Evolutionary conservation across 1,140 invertebrate species (phyloP).

Genomic region (Anadara kagoshimensis): DNA sequence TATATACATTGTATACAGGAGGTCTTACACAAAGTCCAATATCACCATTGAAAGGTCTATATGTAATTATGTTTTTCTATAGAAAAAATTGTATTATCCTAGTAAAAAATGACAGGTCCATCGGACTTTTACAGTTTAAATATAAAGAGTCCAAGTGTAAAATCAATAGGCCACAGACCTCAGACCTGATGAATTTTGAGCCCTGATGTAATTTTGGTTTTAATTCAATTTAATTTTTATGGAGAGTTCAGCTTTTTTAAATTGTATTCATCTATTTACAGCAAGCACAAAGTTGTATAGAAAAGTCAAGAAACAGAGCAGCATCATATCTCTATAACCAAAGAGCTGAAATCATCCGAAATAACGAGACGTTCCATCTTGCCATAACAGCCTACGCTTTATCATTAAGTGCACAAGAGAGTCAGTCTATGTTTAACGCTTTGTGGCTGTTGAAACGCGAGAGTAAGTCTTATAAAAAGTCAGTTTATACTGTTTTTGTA

Average conservation of each 20-base stretch:
- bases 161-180: too few species aligned
- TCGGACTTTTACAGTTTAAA: too few species aligned
- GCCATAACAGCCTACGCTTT: conserved; percentile 66
- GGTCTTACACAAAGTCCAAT: too few species aligned
- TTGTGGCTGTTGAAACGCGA: conserved; percentile 49
- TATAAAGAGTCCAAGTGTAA: too few species aligned
- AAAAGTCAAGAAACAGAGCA: conserved; percentile 52
- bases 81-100: too few species aligned
- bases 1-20: too few species aligned
- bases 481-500: background rate
- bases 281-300: conserved; percentile 58
- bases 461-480: conserved; percentile 29
- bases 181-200: too few species aligned
- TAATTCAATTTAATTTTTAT: too few species aligned
- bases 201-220: too few species aligned
- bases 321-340: conserved; percentile 54
- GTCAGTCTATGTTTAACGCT: conserved; percentile 45
- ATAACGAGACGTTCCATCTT: conserved; percentile 56
- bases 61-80: too few species aligned
- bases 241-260: background rate
- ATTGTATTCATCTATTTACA: conserved; percentile 14
- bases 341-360: conserved; percentile 28
- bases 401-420: conserved; percentile 56
- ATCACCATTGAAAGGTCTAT: too few species aligned
- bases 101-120: too few species aligned